These are phyloP conservation scores for Sialis lutaria DNA, from an alignment of 2,888 invertebrate species.

Conservation along the genomic window DNA sequence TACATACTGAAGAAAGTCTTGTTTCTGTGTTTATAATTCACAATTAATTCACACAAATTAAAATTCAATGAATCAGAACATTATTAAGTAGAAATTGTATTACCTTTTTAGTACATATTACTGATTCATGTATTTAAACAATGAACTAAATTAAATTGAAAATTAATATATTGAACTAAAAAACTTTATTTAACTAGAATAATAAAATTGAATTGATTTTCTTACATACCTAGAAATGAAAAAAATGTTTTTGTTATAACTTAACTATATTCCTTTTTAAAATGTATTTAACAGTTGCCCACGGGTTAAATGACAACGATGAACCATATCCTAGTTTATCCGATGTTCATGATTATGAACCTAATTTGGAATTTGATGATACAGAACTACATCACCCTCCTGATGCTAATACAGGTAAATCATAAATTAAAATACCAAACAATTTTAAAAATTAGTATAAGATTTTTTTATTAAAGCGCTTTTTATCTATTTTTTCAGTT, in stretches of 20 bases:
- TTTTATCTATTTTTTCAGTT: conserved; percentile 12
- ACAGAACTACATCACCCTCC: conserved; percentile 63
- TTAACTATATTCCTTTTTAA: conserved; percentile 1
- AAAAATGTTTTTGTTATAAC: neutral
- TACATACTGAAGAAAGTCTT: too few relatives aligned
- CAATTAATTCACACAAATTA: too few relatives aligned
- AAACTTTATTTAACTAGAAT: neutral
- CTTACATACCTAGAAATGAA: neutral
- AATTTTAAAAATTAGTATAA: neutral
- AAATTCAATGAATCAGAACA: too few relatives aligned
- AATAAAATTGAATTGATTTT: neutral
- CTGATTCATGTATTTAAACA: too few relatives aligned
- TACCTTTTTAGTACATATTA: too few relatives aligned
- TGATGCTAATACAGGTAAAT: conserved; percentile 46
- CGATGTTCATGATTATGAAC: conserved; percentile 86
- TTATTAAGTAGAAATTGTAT: too few relatives aligned
- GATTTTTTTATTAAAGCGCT: neutral
- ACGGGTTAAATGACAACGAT: conserved; percentile 38
- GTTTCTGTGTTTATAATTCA: too few relatives aligned
- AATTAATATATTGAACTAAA: neutral
- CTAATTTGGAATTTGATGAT: conserved; percentile 91
- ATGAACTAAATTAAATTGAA: too few relatives aligned
- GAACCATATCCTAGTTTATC: conserved; percentile 77
- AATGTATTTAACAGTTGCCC: conserved; percentile 12
- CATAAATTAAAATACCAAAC: neutral